Evolutionary conservation across 1,140 invertebrate genomes (phyloP).

Genomic region (Pseudomyrmex flavicornis): DNA sequence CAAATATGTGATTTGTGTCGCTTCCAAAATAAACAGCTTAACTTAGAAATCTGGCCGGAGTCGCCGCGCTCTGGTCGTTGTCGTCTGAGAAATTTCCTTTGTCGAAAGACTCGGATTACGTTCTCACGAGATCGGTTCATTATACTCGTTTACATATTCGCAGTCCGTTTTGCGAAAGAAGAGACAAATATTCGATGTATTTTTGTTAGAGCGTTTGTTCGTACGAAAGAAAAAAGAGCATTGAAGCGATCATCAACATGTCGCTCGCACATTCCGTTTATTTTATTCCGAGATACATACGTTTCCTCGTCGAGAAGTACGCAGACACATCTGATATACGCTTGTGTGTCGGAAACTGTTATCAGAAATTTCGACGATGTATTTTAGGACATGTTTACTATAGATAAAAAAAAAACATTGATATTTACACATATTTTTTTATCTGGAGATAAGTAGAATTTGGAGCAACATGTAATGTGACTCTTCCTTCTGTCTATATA

Average conservation of each 20-base stretch:
- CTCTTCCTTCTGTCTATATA: too few relatives aligned
- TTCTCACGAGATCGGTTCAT: constrained; percentile 17
- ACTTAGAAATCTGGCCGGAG: constrained; percentile 35
- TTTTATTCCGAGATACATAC: not conserved
- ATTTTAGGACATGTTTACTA: too few relatives aligned
- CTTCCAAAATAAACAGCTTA: constrained; percentile 44
- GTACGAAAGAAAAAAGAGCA: constrained; percentile 5
- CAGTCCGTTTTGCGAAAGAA: constrained; percentile 1
- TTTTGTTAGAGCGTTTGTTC: constrained; percentile 13
- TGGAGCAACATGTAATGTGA: too few relatives aligned
- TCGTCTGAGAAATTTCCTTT: constrained; percentile 6
- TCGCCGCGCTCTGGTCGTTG: not conserved
- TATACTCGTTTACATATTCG: constrained; percentile 20
- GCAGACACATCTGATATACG: not conserved
- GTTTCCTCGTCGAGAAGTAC: too few relatives aligned
- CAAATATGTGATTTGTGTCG: constrained; percentile 7
- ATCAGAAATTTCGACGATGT: not conserved
- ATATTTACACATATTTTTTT: too few relatives aligned
- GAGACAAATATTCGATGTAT: constrained; percentile 9
- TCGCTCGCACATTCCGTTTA: not conserved
- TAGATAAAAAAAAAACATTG: too few relatives aligned
- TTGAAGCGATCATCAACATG: not conserved
- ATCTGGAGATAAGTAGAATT: too few relatives aligned
- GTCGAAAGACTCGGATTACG: not conserved
- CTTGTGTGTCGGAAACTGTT: not conserved